phyloP scores from a whole-genome alignment of 2,113 vertebrate genomes.

The Petaurus breviceps region DNA sequence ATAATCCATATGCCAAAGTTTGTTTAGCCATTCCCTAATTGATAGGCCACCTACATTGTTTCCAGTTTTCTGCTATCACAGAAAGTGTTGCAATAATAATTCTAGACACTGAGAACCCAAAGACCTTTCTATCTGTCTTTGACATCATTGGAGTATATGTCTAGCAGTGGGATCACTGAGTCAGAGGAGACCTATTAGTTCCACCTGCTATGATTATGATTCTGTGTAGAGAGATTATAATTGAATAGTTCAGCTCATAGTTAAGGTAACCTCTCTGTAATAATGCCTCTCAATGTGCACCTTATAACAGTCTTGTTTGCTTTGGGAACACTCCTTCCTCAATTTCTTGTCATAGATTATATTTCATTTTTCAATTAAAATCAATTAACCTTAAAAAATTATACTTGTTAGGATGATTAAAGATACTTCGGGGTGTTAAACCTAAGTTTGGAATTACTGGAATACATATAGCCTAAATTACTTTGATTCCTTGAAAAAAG shows the following conservation, averaged over 20 bases:
- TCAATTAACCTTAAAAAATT: neutral
- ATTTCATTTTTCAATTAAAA: constrained; percentile 16
- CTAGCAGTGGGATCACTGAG: neutral
- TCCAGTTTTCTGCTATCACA: neutral
- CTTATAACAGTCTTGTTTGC: neutral
- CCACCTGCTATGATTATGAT: neutral
- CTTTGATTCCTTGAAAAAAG: neutral
- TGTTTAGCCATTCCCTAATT: neutral
- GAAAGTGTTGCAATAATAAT: neutral
- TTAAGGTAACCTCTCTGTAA: neutral
- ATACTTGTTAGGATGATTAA: neutral
- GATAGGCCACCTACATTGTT: neutral
- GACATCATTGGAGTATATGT: neutral
- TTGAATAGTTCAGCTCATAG: neutral
- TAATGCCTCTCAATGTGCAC: neutral
- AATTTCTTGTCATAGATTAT: neutral
- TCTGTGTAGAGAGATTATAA: neutral
- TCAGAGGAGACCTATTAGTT: neutral
- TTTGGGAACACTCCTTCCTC: neutral
- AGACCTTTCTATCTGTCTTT: neutral
- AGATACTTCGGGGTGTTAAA: neutral
- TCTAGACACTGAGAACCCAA: neutral
- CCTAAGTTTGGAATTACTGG: neutral
- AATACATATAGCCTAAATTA: neutral
- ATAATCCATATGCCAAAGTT: neutral